Evolutionary conservation across 2,113 vertebrate species (phyloP).

Genomic region (Albula goreensis): DNA sequence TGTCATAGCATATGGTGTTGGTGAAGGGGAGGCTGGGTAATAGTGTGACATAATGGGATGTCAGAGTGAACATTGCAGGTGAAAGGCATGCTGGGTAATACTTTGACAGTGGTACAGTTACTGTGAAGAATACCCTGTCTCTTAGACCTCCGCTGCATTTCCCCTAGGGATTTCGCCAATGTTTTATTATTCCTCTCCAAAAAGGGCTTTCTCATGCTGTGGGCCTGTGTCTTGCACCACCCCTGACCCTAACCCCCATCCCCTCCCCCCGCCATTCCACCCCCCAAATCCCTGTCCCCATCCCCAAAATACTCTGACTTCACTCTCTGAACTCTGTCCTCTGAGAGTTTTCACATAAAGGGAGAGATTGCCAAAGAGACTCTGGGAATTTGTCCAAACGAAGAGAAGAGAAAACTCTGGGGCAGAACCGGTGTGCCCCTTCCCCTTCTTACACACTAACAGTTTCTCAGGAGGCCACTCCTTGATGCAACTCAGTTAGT

Average conservation of each 20-base stretch:
- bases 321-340: conserved; percentile 13
- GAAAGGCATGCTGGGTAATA: not conserved
- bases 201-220: conserved; percentile 21
- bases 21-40: too few relatives aligned
- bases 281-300: not conserved
- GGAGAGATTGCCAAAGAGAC: not conserved
- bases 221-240: conserved; percentile 8
- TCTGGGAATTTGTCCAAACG: not conserved
- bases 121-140: not conserved
- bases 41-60: too few relatives aligned
- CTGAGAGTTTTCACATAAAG: conserved; percentile 14
- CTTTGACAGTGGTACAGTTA: not conserved
- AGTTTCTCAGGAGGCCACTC: not conserved
- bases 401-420: not conserved
- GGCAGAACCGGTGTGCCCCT: not conserved
- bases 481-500: not conserved
- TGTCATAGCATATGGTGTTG: too few relatives aligned
- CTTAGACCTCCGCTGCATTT: not conserved
- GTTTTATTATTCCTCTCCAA: conserved; percentile 14
- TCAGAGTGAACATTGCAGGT: not conserved
- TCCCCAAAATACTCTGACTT: not conserved
- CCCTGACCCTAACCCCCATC: not conserved
- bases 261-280: not conserved
- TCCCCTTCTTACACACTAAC: not conserved
- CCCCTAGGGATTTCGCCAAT: not conserved